A percentile compares a stretch with the other conserved stretches of the same genome.
phyloP scores from a whole-genome alignment of 2,888 invertebrate genomes.

The Caenorhabditis parvicauda region DNA sequence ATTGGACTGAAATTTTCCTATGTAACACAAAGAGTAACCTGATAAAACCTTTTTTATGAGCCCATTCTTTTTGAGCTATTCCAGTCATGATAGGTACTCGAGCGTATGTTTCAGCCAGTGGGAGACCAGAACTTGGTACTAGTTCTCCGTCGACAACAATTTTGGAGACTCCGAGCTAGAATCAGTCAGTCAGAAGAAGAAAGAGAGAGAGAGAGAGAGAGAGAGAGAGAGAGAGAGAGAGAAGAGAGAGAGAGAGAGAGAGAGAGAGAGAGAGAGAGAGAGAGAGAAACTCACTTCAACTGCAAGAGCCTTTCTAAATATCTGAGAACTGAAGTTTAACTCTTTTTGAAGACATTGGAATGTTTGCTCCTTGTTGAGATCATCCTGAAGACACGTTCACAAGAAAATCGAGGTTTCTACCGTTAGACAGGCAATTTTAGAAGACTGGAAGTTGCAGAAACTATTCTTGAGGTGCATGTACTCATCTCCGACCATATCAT shows the following conservation, averaged over 20 bases:
- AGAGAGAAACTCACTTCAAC: slow-evolving; percentile 34
- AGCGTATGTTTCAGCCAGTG: slow-evolving; percentile 46
- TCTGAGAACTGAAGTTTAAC: slow-evolving; percentile 53
- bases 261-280: background rate
- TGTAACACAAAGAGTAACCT: background rate
- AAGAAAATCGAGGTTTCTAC: slow-evolving; percentile 17
- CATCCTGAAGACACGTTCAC: slow-evolving; percentile 17
- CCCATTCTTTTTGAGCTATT: slow-evolving; percentile 61
- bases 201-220: background rate
- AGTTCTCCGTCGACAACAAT: slow-evolving; percentile 62
- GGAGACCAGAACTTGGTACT: slow-evolving; percentile 46
- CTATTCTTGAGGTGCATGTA: slow-evolving; percentile 22
- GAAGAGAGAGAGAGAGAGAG: background rate
- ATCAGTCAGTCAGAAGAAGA: background rate
- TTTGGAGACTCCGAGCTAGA: slow-evolving; percentile 62
- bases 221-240: background rate
- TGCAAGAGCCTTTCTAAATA: slow-evolving; percentile 57
- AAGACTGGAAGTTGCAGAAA: slow-evolving; percentile 40
- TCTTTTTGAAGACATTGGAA: slow-evolving; percentile 54
- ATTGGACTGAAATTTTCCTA: slow-evolving; percentile 47
- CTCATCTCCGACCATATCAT: slow-evolving; percentile 46
- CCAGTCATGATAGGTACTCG: slow-evolving; percentile 61
- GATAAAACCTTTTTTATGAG: slow-evolving; percentile 58
- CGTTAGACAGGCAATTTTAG: slow-evolving; percentile 36
- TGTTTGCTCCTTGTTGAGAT: slow-evolving; percentile 24